These are phyloP conservation scores for Myiopsitta monachus DNA, from an alignment of 2,113 vertebrate genomes.

Conservation along the genomic window DNA sequence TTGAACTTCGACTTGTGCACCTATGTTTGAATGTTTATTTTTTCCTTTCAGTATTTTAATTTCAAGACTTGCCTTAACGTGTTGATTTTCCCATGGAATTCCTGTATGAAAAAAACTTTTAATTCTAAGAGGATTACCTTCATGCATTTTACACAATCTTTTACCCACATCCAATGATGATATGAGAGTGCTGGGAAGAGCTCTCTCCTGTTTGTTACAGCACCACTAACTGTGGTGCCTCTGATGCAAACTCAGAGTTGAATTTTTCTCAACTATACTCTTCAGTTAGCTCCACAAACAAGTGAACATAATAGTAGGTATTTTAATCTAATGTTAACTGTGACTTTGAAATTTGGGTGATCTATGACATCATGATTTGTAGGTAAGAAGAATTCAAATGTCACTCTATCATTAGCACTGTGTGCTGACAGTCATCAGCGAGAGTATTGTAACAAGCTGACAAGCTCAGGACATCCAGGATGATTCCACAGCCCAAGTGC, in stretches of 20 bases:
- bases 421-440: not conserved
- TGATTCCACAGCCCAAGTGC: not conserved
- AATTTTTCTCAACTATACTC: not conserved
- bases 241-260: no score
- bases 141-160: not conserved
- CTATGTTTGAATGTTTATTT: not conserved
- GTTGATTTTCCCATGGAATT: not conserved
- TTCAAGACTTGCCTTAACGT: not conserved
- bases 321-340: not conserved
- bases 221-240: not conserved
- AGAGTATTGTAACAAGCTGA: not conserved
- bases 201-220: fast-evolving
- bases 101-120: not conserved
- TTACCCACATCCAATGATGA: not conserved
- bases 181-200: not conserved
- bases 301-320: fast-evolving
- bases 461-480: not conserved
- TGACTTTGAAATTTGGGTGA: not conserved
- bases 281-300: not conserved
- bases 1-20: not conserved
- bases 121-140: not conserved
- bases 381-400: not conserved
- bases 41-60: not conserved
- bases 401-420: not conserved
- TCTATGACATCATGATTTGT: not conserved